Evolutionary conservation across 2,797 vertebrate species (phyloP).

Genomic region (Margarornis squamiger): DNA sequence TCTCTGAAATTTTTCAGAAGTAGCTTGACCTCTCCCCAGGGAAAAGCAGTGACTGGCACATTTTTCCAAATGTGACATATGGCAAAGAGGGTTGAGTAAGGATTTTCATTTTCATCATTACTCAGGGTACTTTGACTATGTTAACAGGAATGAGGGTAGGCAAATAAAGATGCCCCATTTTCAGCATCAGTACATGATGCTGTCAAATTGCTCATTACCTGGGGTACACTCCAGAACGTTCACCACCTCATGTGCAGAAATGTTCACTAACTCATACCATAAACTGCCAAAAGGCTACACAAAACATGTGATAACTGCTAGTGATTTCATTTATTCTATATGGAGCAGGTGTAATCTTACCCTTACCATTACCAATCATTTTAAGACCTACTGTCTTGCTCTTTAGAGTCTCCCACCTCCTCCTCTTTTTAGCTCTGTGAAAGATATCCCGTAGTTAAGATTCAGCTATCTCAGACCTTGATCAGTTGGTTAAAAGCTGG

Average conservation of each 20-base stretch:
- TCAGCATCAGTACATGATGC: background rate
- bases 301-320: background rate
- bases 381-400: background rate
- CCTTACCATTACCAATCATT: background rate
- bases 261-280: background rate
- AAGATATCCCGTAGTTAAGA: background rate
- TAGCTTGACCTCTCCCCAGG: background rate
- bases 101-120: background rate
- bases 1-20: background rate
- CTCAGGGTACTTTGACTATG: background rate
- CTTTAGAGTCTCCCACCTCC: background rate
- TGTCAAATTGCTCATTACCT: background rate
- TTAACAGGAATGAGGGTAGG: background rate
- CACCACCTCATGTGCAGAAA: background rate
- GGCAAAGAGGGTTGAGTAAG: background rate
- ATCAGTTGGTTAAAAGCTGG: background rate
- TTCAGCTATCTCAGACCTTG: background rate
- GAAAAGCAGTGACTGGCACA: background rate
- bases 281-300: background rate
- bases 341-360: background rate
- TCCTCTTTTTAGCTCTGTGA: background rate
- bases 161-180: background rate
- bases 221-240: background rate
- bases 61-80: background rate
- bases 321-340: background rate